These are phyloP conservation scores for Pterocles orientalis DNA, from an alignment of 2,113 vertebrate genomes.

Conservation along the genomic window DNA sequence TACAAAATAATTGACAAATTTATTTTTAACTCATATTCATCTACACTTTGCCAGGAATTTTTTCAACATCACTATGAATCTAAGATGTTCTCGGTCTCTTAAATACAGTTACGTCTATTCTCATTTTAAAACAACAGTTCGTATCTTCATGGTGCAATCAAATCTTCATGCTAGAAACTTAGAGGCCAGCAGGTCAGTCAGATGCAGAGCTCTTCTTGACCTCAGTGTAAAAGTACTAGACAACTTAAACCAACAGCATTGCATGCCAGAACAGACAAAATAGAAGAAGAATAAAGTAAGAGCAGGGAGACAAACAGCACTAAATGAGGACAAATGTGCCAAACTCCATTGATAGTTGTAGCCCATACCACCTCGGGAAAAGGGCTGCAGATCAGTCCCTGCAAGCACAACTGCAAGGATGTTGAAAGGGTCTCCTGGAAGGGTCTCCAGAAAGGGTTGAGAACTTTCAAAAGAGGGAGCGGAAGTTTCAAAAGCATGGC, in stretches of 20 bases:
- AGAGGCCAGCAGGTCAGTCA: neutral
- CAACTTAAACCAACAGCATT: neutral
- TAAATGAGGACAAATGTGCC: neutral
- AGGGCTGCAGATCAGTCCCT: neutral
- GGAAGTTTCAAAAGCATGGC: neutral
- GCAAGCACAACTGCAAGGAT: neutral
- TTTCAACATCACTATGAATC: neutral
- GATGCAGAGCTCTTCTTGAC: neutral
- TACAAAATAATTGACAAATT: neutral
- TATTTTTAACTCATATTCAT: neutral
- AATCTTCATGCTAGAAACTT: neutral
- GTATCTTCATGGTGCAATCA: rapidly evolving
- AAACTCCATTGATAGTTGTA: neutral
- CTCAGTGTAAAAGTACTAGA: neutral
- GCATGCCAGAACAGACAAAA: neutral
- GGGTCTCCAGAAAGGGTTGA: neutral
- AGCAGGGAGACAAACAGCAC: neutral
- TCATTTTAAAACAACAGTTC: neutral
- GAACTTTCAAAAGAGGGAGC: neutral
- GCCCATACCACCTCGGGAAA: neutral
- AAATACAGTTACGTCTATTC: neutral
- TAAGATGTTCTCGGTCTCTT: neutral
- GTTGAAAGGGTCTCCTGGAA: neutral
- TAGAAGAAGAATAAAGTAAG: neutral
- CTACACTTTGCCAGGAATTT: neutral